Evolutionary conservation across 2,797 vertebrate species (phyloP).

Genomic region (Coracias cyanogaster): DNA sequence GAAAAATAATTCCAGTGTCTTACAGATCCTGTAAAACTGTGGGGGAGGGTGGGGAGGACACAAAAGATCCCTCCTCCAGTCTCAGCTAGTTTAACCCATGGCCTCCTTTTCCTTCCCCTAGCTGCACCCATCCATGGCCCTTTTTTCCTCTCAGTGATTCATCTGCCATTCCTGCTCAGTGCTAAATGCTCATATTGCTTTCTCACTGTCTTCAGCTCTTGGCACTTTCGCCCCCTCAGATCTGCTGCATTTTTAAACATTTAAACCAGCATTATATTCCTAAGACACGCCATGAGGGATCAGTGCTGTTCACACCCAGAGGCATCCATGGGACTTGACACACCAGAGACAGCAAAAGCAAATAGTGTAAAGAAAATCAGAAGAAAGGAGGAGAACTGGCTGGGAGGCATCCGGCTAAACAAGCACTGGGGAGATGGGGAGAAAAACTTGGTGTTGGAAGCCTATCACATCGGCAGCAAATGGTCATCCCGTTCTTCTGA

Average conservation of each 20-base stretch:
- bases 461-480: constrained; percentile 94
- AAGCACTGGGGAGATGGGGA: constrained; percentile 5
- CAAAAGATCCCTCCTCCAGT: neutral
- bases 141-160: neutral
- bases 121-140: neutral
- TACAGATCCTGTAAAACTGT: constrained; percentile 38
- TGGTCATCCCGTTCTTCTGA: constrained; percentile 96
- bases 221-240: neutral
- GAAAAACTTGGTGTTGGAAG: neutral
- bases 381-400: constrained; percentile 42
- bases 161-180: neutral
- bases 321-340: constrained; percentile 2
- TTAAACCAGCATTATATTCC: neutral
- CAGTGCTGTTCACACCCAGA: neutral
- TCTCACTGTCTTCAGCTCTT: neutral
- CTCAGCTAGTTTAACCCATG: neutral
- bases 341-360: constrained; percentile 27
- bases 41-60: neutral
- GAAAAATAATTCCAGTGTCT: constrained; percentile 75
- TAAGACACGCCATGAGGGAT: neutral
- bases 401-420: constrained; percentile 51
- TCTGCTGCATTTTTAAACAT: neutral
- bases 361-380: constrained; percentile 62
- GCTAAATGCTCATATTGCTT: neutral
- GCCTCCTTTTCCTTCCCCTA: neutral